phyloP scores from a whole-genome alignment of 2,888 invertebrate genomes.

The Myopa testacea region DNA sequence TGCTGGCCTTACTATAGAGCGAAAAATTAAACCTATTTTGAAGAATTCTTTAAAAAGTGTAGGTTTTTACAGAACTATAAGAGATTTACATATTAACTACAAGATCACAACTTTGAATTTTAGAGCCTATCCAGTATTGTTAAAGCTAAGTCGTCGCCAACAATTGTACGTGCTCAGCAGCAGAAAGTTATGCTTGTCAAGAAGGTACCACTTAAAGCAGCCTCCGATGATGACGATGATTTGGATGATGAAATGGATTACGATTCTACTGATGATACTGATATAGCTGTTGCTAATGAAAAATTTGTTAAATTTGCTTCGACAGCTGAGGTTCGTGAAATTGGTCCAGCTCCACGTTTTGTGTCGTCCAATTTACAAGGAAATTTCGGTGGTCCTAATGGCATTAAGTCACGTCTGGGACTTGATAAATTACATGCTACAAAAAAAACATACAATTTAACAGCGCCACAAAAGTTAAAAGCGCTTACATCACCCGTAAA shows the following conservation, averaged over 20 bases:
- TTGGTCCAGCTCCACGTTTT: conserved; percentile 54
- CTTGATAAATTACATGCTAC: conserved; percentile 59
- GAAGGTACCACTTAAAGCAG: conserved; percentile 65
- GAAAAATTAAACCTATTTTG: conserved; percentile 64
- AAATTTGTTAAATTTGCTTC: conserved; percentile 68
- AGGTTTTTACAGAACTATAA: conserved; percentile 29
- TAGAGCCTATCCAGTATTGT: conserved; percentile 53
- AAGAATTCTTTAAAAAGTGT: conserved; percentile 57
- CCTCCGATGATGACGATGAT: conserved; percentile 54
- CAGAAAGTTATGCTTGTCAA: conserved; percentile 67
- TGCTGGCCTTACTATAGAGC: conserved; percentile 44
- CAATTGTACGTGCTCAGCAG: conserved; percentile 50
- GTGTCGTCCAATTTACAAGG: conserved; percentile 46
- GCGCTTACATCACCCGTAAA: conserved; percentile 55
- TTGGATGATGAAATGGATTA: conserved; percentile 52
- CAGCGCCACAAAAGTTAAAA: conserved; percentile 51
- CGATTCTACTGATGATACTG: conserved; percentile 48
- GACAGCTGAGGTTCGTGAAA: conserved; percentile 68
- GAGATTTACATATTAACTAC: not conserved
- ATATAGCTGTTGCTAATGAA: conserved; percentile 54
- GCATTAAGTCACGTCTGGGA: conserved; percentile 60
- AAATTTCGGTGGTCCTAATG: conserved; percentile 45
- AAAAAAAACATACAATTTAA: conserved; percentile 62
- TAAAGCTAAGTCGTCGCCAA: conserved; percentile 54
- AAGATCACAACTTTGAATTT: not conserved